These are phyloP conservation scores for Papilio machaon DNA, from an alignment of 1,140 invertebrate species.

Conservation along the genomic window DNA sequence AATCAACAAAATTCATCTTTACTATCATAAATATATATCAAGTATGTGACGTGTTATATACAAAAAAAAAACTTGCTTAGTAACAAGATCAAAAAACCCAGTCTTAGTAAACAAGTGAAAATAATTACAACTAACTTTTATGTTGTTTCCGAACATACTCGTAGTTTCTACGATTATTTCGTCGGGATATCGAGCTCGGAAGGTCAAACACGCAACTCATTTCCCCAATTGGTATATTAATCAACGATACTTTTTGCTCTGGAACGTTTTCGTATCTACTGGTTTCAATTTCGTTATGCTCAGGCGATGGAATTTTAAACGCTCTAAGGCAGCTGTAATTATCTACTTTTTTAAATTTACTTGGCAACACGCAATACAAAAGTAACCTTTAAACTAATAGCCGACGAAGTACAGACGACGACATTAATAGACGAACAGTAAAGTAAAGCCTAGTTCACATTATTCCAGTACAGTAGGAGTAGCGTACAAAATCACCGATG, in stretches of 20 bases:
- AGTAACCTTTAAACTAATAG: neutral
- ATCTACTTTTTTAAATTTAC: neutral
- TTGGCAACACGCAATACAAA: neutral
- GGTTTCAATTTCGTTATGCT: constrained; percentile 8
- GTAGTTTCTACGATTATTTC: neutral
- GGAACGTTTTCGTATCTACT: neutral
- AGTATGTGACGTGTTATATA: neutral
- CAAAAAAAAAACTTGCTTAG: neutral
- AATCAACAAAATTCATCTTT: too few species aligned
- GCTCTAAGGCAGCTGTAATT: neutral
- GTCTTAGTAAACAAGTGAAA: neutral
- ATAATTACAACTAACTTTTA: constrained; percentile 7
- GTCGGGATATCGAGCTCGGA: neutral
- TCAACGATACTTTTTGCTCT: neutral
- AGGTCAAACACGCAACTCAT: neutral
- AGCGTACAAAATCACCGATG: too few species aligned
- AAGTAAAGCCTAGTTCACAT: too few species aligned
- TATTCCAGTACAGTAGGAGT: too few species aligned
- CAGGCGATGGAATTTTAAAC: neutral
- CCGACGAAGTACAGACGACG: too few species aligned
- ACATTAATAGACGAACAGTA: too few species aligned
- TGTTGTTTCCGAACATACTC: neutral
- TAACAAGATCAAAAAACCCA: constrained; percentile 1
- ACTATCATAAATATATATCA: too few species aligned
- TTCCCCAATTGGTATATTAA: neutral